A percentile compares a stretch with the other conserved stretches of the same genome.
Evolutionary conservation across 2,113 vertebrate genomes (phyloP).

Genomic region (Thryonomys swinderianus): DNA sequence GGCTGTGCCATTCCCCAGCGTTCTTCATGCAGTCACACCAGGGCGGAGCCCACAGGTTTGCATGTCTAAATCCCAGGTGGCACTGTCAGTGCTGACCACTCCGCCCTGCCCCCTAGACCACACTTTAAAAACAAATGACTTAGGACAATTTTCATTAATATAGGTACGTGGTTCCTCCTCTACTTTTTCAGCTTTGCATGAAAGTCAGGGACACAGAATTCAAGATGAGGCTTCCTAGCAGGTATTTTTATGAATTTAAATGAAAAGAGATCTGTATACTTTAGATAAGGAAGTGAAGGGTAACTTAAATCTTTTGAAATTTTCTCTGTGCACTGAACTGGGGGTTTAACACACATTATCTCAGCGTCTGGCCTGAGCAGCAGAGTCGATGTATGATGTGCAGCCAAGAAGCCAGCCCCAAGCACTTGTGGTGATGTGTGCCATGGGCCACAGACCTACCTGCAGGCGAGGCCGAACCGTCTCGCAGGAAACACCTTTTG

Average conservation of each 20-base stretch:
- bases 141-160: neutral
- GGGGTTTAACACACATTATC: neutral
- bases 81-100: neutral
- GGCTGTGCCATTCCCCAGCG: neutral
- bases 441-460: slow-evolving; percentile 58
- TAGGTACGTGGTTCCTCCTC: neutral
- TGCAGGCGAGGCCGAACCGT: neutral
- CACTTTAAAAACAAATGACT: slow-evolving; percentile 29
- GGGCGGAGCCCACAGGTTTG: neutral
- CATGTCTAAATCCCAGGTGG: slow-evolving; percentile 31
- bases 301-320: neutral
- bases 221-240: slow-evolving; percentile 47
- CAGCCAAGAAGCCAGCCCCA: neutral
- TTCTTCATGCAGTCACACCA: neutral
- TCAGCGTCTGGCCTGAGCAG: neutral
- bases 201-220: neutral
- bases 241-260: neutral
- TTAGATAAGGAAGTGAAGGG: slow-evolving; percentile 34
- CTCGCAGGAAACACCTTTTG: slow-evolving; percentile 76
- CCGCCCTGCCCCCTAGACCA: neutral
- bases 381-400: neutral
- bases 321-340: slow-evolving; percentile 11
- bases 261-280: neutral
- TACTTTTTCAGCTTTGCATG: neutral
- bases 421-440: accelerated